Evolutionary conservation across 1,140 invertebrate species (phyloP), one percentile per base, ranked within the genome.

Genomic region (Luehdorfia chinensis): DNA sequence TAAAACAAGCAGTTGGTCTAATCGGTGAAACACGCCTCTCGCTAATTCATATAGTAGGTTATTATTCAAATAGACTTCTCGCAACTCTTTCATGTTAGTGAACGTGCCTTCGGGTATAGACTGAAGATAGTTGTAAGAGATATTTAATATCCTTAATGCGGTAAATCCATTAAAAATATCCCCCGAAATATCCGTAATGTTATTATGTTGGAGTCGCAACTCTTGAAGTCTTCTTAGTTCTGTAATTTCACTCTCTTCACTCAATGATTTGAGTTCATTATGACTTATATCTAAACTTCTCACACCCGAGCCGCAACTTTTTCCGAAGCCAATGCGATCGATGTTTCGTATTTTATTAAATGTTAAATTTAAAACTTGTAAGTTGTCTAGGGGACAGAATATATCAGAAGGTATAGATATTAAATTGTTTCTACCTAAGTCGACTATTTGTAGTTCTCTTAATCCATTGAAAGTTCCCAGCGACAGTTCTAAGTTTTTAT

Each of bases 311-410:
- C 88, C 83, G 51, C 88, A 89, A 47, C 75, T 88, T 68, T 89
- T 87, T 45, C 88, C 89, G 62, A 94, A 90, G 0, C 94, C 94
- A 32, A 96, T 84, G 36, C 93, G 90, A 44, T 93, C 91, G 1
- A 94, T 85, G 41, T 91, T 91, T 45, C 90, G 88, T 19, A 97
- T 90, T 53, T 90, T 90, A 80, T 97, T 96, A 11, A 90, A 87
- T 12, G 94, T 96, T 27, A 96, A 77, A 84, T 97, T 97, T 14
- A 98, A 84, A 30, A 91, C 89, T 74, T 95, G 93, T 1, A 98
- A 86, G 66, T 93, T 94, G 31, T 89, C 88, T 49, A 97, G 85
- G 0, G 92, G 90, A 72, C 95, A 96, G 45, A 96, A 92, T 9
- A 93, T 88, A 46, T 91, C 91, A 0, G 90, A 89, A 0, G 95